Percentiles rank a stretch among this genome's conserved stretches.
These are phyloP conservation scores for Erebia ligea DNA, from an alignment of 2,888 invertebrate genomes.

Conservation along the genomic window DNA sequence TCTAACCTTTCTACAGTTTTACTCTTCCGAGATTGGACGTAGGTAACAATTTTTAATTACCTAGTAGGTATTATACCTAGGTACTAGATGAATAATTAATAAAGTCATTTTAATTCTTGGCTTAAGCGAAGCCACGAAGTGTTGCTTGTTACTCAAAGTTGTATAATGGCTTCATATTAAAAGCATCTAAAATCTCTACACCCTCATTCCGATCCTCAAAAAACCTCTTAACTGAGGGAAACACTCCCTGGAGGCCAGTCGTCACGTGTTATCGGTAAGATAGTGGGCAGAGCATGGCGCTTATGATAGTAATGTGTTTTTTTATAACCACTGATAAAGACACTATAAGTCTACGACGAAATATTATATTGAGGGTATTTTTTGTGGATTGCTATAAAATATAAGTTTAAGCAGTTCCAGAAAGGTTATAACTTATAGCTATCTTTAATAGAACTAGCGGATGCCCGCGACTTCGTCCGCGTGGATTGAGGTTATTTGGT, in stretches of 20 bases:
- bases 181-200: constrained; percentile 15
- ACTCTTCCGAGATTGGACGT: too few relatives aligned
- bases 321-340: constrained; percentile 49
- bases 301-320: constrained; percentile 53
- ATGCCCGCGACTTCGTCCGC: too few relatives aligned
- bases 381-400: not conserved
- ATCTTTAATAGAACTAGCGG: too few relatives aligned
- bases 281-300: constrained; percentile 51
- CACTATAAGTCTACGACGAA: constrained; percentile 26
- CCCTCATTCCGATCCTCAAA: not conserved
- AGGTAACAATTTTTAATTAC: not conserved
- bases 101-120: too few relatives aligned
- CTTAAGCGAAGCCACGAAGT: not conserved
- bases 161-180: not conserved
- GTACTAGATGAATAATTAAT: too few relatives aligned
- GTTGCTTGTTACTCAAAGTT: not conserved
- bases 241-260: constrained; percentile 33
- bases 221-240: constrained; percentile 28
- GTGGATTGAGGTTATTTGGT: too few relatives aligned
- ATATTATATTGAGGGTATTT: constrained; percentile 23
- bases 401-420: not conserved
- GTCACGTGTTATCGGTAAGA: constrained; percentile 30
- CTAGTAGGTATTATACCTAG: not conserved
- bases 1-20: too few relatives aligned
- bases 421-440: too few relatives aligned